Conservation (phyloP, 1,140 invertebrate genomes). For the Drosophila kikkawai region DNA sequence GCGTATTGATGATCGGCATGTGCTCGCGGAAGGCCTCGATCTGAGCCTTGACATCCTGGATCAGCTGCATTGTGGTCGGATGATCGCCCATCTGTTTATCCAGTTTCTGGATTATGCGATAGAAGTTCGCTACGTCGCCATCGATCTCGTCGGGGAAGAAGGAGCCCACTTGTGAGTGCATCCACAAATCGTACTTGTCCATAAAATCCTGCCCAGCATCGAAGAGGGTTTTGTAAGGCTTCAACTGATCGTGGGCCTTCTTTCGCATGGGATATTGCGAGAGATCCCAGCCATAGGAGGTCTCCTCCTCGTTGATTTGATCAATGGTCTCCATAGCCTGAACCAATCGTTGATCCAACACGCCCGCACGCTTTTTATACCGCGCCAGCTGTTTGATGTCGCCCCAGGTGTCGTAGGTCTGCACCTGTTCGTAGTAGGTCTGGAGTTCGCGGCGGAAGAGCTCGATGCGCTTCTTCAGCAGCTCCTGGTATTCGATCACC, state of each 20-base stretch:
- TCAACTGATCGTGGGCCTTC: slow-evolving; percentile 89
- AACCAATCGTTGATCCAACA: slow-evolving; percentile 89
- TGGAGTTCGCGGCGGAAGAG: slow-evolving; percentile 89
- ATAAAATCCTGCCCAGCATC: slow-evolving; percentile 95
- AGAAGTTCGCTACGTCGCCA: slow-evolving; percentile 91
- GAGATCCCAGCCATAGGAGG: slow-evolving; percentile 94
- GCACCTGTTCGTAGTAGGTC: slow-evolving; percentile 91
- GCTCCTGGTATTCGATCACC: slow-evolving; percentile 94
- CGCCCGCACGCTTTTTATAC: slow-evolving; percentile 93
- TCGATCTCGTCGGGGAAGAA: slow-evolving; percentile 96
- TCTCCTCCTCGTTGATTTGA: slow-evolving; percentile 96
- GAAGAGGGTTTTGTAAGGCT: slow-evolving; percentile 95
- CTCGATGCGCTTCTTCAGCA: slow-evolving; percentile 87
- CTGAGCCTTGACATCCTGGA: slow-evolving; percentile 87
- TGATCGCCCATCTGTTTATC: slow-evolving; percentile 93
- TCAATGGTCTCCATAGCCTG: slow-evolving; percentile 93
- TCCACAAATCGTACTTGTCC: slow-evolving; percentile 93
- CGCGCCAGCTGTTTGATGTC: slow-evolving; percentile 94
- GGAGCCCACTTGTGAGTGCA: slow-evolving; percentile 92
- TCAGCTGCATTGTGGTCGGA: slow-evolving; percentile 88
- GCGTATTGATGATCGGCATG: slow-evolving; percentile 95
- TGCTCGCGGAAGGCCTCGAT: slow-evolving; percentile 96
- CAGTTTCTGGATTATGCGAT: slow-evolving; percentile 93
- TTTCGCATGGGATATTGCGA: slow-evolving; percentile 95
- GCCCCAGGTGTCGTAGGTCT: slow-evolving; percentile 95